Evolutionary conservation across 2,888 invertebrate species (phyloP), one percentile per base, ranked within the genome.

Genomic region (Morinoia aosen): DNA sequence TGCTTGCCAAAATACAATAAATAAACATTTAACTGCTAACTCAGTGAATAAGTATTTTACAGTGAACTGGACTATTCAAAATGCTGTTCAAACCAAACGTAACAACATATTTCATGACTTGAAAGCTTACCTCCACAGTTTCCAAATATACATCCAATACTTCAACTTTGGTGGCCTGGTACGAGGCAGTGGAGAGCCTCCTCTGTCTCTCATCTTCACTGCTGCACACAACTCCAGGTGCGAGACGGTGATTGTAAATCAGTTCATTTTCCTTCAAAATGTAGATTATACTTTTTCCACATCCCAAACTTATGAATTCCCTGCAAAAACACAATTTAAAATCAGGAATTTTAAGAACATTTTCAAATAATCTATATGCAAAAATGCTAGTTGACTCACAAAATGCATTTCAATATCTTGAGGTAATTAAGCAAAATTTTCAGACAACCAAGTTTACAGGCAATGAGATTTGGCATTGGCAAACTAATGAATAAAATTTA

Each of bases 251-350:
- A 40, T 40, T 90, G 90, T 93, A 48, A 33, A 93, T 33, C 57
- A 93, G 33, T 12, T 57, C 93, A 93, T 93, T 93, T 33, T 93
- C 93, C 58, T 56, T 93, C 33, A 93, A 25, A n/a, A 33, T n/a
- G 48, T 93, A 93, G 25, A 33, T 14, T 12, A 93, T 33, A 57
- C 93, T 93, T 48, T 56, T 56, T 4, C 93, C 93, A 93, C 93
- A 93, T 57, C 93, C 93, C 25, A 93, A 25, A 93, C 93, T 93
- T 16, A 58, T 93, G 10, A 93, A 93, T 58, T 57, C 93, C 14
- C 93, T 93, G 56, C 7, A 93, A 48, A 90, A 40, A 88, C 11
- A 90, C 48, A 48, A 48, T 48, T 48, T 48, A 16, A 12, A 19
- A 90, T 8, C 4, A 90, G 14, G 0, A 33, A 76, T 33, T 16